Evolutionary conservation across 2,888 invertebrate species (phyloP).

Genomic region (Pyrgus malvae): DNA sequence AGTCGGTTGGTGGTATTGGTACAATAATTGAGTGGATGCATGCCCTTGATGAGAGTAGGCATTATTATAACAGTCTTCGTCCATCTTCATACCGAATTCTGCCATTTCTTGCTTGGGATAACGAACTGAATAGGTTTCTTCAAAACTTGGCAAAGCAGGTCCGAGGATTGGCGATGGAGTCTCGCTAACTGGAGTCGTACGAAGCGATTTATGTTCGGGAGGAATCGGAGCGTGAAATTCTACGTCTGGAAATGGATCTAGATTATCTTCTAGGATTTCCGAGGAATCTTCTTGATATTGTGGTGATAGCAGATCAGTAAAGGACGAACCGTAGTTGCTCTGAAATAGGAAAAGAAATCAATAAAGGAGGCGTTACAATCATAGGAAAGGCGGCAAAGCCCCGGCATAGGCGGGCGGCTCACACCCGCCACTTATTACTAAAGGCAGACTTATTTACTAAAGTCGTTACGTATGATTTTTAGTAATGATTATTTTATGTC

Average conservation of each 20-base stretch:
- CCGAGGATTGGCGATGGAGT: conserved; percentile 73
- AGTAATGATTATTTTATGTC: too few relatives aligned
- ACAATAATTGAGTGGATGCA: conserved; percentile 78
- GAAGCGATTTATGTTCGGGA: conserved; percentile 68
- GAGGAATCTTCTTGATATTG: conserved; percentile 88
- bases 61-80: conserved; percentile 90
- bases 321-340: conserved; percentile 90
- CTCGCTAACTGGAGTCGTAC: conserved; percentile 68
- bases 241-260: conserved; percentile 89
- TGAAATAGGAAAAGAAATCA: conserved; percentile 74
- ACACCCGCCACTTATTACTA: too few relatives aligned
- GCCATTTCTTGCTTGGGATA: conserved; percentile 85
- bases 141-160: conserved; percentile 91
- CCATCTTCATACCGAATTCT: conserved; percentile 90
- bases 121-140: conserved; percentile 92
- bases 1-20: conserved; percentile 83
- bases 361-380: conserved; percentile 64
- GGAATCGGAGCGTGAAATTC: conserved; percentile 76
- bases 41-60: conserved; percentile 81
- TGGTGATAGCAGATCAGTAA: conserved; percentile 88
- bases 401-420: conserved; percentile 59
- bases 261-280: conserved; percentile 86
- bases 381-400: conserved; percentile 63
- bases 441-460: conserved; percentile 47
- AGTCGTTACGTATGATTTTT: conserved; percentile 28